phyloP scores from a whole-genome alignment of 2,888 invertebrate species.

The Diogma glabrata region DNA sequence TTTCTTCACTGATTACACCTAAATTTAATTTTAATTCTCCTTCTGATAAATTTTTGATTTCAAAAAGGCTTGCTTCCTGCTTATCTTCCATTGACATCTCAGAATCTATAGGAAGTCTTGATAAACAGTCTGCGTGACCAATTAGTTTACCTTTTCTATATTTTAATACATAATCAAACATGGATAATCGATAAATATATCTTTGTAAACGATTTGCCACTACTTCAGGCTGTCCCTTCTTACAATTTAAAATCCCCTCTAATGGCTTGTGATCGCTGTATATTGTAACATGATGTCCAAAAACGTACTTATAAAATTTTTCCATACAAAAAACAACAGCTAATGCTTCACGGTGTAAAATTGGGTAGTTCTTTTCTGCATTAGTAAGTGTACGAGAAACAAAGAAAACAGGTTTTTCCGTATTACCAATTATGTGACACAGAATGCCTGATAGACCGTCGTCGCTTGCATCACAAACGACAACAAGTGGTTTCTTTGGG shows the following conservation, averaged over 20 bases:
- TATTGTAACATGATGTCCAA: not conserved
- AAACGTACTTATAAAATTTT: not conserved
- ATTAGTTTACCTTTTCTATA: conserved; percentile 25
- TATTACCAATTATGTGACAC: not conserved
- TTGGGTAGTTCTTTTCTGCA: not conserved
- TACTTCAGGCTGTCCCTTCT: not conserved
- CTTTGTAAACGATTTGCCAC: not conserved
- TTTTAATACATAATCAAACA: conserved; percentile 13
- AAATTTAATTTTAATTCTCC: too few species aligned
- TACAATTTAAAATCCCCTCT: not conserved
- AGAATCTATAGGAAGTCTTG: conserved; percentile 16
- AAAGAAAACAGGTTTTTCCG: not conserved
- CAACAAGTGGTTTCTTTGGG: too few species aligned
- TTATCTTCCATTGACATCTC: not conserved
- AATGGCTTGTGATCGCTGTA: not conserved
- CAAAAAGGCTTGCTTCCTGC: not conserved
- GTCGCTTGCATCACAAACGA: not conserved
- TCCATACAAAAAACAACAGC: not conserved
- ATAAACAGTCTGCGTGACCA: conserved; percentile 18
- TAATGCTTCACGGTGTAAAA: not conserved
- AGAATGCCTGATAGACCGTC: not conserved
- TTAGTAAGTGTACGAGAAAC: not conserved
- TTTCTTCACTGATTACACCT: too few species aligned
- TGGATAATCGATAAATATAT: not conserved
- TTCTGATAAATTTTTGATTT: too few species aligned